Base-by-base conservation (phyloP, 2,113 vertebrate genomes). In the Chamaetylas fuelleborni region DNA sequence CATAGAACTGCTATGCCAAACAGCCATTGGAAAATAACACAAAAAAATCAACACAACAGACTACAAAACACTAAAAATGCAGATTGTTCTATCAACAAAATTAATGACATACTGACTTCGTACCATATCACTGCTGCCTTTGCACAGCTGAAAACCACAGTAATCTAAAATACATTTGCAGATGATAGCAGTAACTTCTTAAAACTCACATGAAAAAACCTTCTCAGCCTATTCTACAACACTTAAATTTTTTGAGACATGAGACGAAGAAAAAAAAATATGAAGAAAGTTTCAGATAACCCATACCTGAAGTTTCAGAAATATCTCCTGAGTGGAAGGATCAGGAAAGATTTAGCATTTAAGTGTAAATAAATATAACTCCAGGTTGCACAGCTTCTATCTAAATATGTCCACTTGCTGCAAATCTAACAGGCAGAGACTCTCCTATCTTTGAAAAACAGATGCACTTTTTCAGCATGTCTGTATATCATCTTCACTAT, bases 371-470 rank as follows among this genome's bases (percentile, higher is more conserved):
- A 92, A 92, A 86, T 25, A 57, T 5, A 89, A 9, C n/a, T 53
- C 19, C 25, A 60, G 34, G 74, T 57, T 90, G 94, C 54, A 64
- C 67, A 36, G 33, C 33, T 91, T 33, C 74, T 81, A 88, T 62
- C 92, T 60, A 91, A 86, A 60, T 65, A 81, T 1, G 72, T 48
- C 43, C 81, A 79, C 65, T 40, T 19, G 47, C 65, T 84, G 81
- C 81, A 93, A 95, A 90, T 88, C 89, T 92, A 96, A 81, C 66
- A 89, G 86, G 72, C 47, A 87, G 86, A 96, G 73, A 65, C 89
- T 78, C 96, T 93, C 82, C 82, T 97, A 97, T 90, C 94, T 67
- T 65, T 62, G 74, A 97, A 84, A 83, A 82, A 73, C 81, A 94
- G 69, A 87, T 42, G 80, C 70, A 86, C 84, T 83, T 93, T 81